phyloP scores from a whole-genome alignment of 1,140 invertebrate genomes.

The Micrasema longulum region DNA sequence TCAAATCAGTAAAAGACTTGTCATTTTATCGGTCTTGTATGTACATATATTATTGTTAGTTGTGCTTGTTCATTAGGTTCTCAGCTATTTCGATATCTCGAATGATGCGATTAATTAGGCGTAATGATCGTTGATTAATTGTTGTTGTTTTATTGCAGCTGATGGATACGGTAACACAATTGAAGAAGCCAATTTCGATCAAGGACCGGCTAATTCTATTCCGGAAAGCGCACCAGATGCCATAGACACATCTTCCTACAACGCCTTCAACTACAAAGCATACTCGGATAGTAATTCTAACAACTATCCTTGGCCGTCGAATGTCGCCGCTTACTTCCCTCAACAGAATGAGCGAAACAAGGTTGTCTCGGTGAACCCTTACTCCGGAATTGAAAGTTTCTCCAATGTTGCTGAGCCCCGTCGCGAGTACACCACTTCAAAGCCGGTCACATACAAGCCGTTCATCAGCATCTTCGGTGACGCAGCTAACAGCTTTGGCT shows the following conservation, averaged over 20 bases:
- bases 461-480: slow-evolving; percentile 48
- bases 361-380: slow-evolving; percentile 41
- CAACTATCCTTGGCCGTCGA: slow-evolving; percentile 36
- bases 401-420: background rate
- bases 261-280: slow-evolving; percentile 51
- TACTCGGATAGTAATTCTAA: slow-evolving; percentile 29
- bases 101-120: too few species aligned
- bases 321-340: slow-evolving; percentile 6
- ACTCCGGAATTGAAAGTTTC: slow-evolving; percentile 12
- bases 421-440: slow-evolving; percentile 41
- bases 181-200: slow-evolving; percentile 48
- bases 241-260: slow-evolving; percentile 50
- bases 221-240: slow-evolving; percentile 51
- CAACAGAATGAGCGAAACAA: slow-evolving; percentile 22
- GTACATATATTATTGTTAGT: too few species aligned
- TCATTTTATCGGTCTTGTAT: too few species aligned
- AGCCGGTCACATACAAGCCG: slow-evolving; percentile 47
- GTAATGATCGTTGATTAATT: too few species aligned
- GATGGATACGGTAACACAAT: slow-evolving; percentile 49
- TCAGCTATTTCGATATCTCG: too few species aligned
- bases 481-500: slow-evolving; percentile 27
- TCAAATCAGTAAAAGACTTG: background rate
- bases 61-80: too few species aligned
- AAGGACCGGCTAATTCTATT: slow-evolving; percentile 44
- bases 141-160: slow-evolving; percentile 32